These are phyloP conservation scores for Dicentrarchus labrax DNA, from an alignment of 2,113 vertebrate species.

Conservation along the genomic window DNA sequence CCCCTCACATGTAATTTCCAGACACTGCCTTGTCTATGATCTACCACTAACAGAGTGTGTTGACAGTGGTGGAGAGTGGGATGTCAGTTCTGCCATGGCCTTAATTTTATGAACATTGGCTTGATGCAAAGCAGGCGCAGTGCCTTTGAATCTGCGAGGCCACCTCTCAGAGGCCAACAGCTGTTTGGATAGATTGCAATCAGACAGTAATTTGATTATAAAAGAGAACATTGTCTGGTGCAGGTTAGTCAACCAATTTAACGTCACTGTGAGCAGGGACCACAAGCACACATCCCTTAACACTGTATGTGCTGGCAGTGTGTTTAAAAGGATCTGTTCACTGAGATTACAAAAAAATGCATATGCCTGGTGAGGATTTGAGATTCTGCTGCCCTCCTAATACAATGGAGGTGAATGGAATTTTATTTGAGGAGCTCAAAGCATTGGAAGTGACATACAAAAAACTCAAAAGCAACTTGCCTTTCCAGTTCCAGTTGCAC, in stretches of 20 bases:
- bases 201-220: constrained; percentile 37
- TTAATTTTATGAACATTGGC: constrained; percentile 51
- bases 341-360: too few species aligned
- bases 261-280: neutral
- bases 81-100: constrained; percentile 22
- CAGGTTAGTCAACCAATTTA: neutral
- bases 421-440: neutral
- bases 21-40: constrained; percentile 18
- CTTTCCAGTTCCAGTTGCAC: neutral
- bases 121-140: constrained; percentile 23
- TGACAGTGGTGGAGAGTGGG: neutral
- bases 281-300: neutral
- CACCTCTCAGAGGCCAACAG: constrained; percentile 31
- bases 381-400: neutral
- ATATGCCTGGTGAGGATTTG: neutral
- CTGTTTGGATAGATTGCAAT: constrained; percentile 45
- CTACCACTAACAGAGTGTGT: neutral
- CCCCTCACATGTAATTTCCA: constrained; percentile 32
- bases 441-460: neutral
- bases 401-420: neutral
- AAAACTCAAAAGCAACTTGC: neutral
- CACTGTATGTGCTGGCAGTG: neutral
- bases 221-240: neutral
- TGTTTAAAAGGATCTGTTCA: constrained; percentile 1
- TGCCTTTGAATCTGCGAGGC: constrained; percentile 31